Evolutionary conservation across 1,140 invertebrate genomes (phyloP), one percentile per base, ranked within the genome.

Genomic region (Sminthurides bifidus): DNA sequence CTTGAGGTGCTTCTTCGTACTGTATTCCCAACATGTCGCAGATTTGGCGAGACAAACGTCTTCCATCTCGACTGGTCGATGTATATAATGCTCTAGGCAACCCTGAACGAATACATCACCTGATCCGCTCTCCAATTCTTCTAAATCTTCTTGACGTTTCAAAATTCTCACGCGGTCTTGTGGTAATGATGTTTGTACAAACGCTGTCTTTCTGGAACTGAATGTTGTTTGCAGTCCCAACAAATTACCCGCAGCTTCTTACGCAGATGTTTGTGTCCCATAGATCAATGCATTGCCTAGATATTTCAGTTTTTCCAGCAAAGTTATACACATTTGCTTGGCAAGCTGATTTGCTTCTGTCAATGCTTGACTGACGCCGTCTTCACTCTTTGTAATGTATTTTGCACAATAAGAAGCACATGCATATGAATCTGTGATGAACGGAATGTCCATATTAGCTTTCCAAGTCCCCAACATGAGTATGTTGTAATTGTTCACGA

Each of bases 391-490:
- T 5, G 26, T 17, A 54, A 65, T 66, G 43, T 66, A 66, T 2
- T 58, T 53, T 0, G 64, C 60, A 41, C 63, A 62, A 35, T 67
- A 67, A 8, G 44, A 55, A 5, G 52, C 58, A 52, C 66, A 66
- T n/a, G 64, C 60, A 50, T 66, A 67, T 26, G 63, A 37, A 45
- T 68, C 67, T 26, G 66, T 48, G n/a, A 68, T 56, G 46, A 59
- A 66, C 45, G 68, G 69, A 33, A 69, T 66, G 41, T 69, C 69
- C 60, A 69, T 67, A 46, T 70, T 69, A n/a, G 59, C 67, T 37
- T 48, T 30, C 54, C 63, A 66, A 21, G 66, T 30, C 6, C 51
- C 21, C 31, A 68, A 44, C 6, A 69, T 55, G 53, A 55, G 54
- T 38, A 19, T 50, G 53, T 65, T 68, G 44, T 65, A 70, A 43